Percentiles rank a stretch among this genome's conserved stretches.
These are phyloP conservation scores for Synanthedon formicaeformis DNA, from an alignment of 2,888 invertebrate genomes.

Conservation along the genomic window DNA sequence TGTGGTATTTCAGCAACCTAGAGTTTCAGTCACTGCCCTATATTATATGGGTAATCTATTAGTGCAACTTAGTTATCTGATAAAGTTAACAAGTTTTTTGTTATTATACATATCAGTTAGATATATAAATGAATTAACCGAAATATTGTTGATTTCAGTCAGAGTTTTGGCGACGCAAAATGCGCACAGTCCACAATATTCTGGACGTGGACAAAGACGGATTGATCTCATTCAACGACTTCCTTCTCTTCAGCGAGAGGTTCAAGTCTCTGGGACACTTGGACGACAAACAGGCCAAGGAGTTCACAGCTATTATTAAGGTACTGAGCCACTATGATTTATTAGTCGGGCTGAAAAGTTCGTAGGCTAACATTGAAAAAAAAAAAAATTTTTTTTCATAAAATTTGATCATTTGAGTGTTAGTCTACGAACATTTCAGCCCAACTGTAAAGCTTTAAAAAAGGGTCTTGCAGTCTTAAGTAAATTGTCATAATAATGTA, in stretches of 20 bases:
- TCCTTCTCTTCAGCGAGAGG: constrained; percentile 78
- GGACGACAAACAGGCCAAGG: constrained; percentile 72
- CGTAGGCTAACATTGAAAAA: too few species aligned
- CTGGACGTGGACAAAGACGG: constrained; percentile 89
- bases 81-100: background rate
- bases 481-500: too few species aligned
- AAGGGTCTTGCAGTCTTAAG: too few species aligned
- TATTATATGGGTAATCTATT: too few species aligned
- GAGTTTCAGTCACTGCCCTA: background rate
- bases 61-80: too few species aligned
- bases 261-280: constrained; percentile 83
- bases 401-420: too few species aligned
- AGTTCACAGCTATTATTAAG: constrained; percentile 78
- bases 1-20: background rate
- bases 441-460: too few species aligned
- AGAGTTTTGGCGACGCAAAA: constrained; percentile 86
- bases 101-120: background rate
- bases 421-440: too few species aligned
- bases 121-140: background rate
- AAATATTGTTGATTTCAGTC: constrained; percentile 29
- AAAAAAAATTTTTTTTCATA: too few species aligned
- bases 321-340: constrained; percentile 41
- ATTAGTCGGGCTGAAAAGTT: too few species aligned
- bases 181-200: constrained; percentile 86
- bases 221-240: constrained; percentile 85